phyloP scores from a whole-genome alignment of 2,113 vertebrate genomes.

The Caretta caretta region DNA sequence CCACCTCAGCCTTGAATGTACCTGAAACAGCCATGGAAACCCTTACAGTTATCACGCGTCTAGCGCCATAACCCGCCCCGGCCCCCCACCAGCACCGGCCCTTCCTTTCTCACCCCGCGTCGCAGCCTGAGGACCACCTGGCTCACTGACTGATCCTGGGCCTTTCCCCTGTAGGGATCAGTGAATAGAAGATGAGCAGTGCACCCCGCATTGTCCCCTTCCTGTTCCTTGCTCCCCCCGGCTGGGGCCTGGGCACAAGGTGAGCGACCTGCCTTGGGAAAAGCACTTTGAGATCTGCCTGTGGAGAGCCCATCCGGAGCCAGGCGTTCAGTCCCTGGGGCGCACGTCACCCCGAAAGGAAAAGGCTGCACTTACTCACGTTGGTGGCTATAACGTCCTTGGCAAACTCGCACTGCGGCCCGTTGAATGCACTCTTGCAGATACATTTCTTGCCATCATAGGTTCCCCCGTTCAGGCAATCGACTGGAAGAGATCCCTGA shows the following conservation, averaged over 20 bases:
- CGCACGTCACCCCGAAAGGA: accelerated
- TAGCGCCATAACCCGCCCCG: not conserved
- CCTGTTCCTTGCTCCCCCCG: not conserved
- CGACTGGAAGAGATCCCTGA: not conserved
- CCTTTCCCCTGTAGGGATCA: too few relatives aligned
- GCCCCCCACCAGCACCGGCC: not conserved
- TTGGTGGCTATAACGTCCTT: not conserved
- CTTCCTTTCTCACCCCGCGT: not conserved
- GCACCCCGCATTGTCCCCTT: not conserved
- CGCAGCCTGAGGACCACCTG: not conserved
- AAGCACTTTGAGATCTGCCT: too few relatives aligned
- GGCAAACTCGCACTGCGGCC: not conserved
- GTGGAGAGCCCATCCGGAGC: not conserved
- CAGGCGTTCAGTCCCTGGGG: not conserved
- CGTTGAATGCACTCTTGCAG: constrained; percentile 1
- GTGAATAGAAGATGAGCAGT: too few relatives aligned
- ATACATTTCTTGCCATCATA: not conserved
- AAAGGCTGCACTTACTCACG: not conserved
- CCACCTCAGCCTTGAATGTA: not conserved
- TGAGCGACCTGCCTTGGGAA: too few relatives aligned
- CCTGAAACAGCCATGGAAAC: not conserved
- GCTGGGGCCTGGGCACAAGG: too few relatives aligned
- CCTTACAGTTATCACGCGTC: accelerated
- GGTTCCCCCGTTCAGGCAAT: constrained; percentile 1
- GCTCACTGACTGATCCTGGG: not conserved